Percentiles rank a stretch among this genome's conserved stretches.
Evolutionary conservation across 2,888 invertebrate genomes (phyloP).

Genomic region (Thymelicus sylvestris): DNA sequence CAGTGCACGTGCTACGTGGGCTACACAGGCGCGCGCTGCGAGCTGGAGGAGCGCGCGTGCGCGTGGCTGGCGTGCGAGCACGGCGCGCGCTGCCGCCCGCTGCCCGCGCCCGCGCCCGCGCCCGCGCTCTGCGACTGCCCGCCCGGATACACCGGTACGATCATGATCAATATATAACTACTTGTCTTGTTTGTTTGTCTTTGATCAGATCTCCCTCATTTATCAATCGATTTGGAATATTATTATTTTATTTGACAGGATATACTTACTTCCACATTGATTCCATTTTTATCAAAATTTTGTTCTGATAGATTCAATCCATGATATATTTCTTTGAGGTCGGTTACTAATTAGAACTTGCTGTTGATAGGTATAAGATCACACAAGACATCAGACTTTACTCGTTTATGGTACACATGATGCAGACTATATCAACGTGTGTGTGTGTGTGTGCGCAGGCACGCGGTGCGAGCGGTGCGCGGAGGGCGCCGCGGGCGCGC

Average conservation of each 20-base stretch:
- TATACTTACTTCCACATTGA: too few species aligned
- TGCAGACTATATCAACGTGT: too few species aligned
- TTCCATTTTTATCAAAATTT: too few species aligned
- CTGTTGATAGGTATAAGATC: too few species aligned
- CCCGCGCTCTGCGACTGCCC: slow-evolving; percentile 53
- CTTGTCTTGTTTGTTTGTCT: too few species aligned
- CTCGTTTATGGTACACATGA: neutral
- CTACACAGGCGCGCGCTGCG: slow-evolving; percentile 88
- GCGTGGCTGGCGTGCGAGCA: slow-evolving; percentile 82
- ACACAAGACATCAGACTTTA: neutral
- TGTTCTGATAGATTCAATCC: too few species aligned
- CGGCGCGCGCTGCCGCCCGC: slow-evolving; percentile 82
- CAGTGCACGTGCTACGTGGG: slow-evolving; percentile 88
- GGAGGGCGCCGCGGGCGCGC: slow-evolving; percentile 43
- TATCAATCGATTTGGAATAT: too few species aligned
- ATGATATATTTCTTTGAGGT: too few species aligned
- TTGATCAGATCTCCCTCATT: too few species aligned
- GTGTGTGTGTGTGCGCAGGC: slow-evolving; percentile 47
- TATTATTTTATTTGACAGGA: too few species aligned
- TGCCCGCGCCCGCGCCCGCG: slow-evolving; percentile 25
- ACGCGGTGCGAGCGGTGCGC: slow-evolving; percentile 56
- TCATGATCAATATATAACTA: neutral
- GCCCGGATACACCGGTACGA: slow-evolving; percentile 50
- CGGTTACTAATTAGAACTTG: too few species aligned
- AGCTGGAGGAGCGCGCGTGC: slow-evolving; percentile 56